Evolutionary conservation across 2,113 vertebrate species (phyloP).

Genomic region (Mustela nigripes): DNA sequence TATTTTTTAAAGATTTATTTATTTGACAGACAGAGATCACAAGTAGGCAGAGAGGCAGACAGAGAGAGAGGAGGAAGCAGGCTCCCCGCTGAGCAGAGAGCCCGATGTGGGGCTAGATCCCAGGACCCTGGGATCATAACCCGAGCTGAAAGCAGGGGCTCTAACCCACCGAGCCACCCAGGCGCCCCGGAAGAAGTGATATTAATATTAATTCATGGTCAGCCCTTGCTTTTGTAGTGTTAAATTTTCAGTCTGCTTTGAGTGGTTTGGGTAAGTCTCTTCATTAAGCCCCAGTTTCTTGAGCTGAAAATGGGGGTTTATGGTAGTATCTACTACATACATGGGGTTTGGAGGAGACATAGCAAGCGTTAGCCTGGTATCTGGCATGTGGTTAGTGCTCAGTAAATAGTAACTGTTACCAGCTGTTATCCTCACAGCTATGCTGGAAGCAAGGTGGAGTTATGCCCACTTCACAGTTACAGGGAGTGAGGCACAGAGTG

Average conservation of each 20-base stretch:
- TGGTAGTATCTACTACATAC: background rate
- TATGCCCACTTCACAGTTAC: background rate
- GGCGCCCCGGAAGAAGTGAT: background rate
- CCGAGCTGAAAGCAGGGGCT: too few relatives aligned
- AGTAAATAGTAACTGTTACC: background rate
- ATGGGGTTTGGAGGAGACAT: background rate
- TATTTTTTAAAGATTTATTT: too few relatives aligned
- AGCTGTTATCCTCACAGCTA: background rate
- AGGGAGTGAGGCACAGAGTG: background rate
- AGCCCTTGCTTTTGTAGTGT: background rate
- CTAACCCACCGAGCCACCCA: too few relatives aligned
- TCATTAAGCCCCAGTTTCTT: conserved; percentile 18
- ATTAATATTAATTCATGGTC: background rate
- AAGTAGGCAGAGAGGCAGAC: too few relatives aligned
- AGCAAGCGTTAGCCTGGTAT: background rate
- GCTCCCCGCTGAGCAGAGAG: too few relatives aligned
- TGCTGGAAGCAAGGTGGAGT: background rate
- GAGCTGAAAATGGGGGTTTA: background rate
- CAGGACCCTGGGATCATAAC: too few relatives aligned
- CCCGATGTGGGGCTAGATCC: too few relatives aligned
- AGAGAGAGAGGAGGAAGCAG: too few relatives aligned
- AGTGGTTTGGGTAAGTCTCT: background rate
- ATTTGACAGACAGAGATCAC: too few relatives aligned
- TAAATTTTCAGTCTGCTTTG: conserved; percentile 11
- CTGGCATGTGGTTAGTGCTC: background rate